Conservation (phyloP, 1,140 invertebrate genomes). For the Platyura marginata region DNA sequence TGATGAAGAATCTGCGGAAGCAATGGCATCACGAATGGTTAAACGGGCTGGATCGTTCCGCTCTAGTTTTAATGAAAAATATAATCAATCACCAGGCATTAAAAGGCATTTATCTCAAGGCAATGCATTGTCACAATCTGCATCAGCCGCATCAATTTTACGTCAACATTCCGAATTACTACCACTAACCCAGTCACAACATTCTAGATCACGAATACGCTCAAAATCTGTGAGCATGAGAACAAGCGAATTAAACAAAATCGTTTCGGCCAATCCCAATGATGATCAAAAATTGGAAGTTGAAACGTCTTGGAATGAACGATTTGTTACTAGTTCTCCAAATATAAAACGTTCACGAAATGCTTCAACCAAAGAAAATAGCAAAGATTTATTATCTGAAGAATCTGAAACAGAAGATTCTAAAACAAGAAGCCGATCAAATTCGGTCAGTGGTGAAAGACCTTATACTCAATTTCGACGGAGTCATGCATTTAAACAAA, state of each 20-base stretch:
- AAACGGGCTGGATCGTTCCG: constrained; percentile 33
- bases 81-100: constrained; percentile 15
- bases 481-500: not conserved
- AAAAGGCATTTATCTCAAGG: constrained; percentile 23
- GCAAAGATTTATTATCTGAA: not conserved
- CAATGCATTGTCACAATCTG: constrained; percentile 30
- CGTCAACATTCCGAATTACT: constrained; percentile 9
- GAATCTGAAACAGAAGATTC: not conserved
- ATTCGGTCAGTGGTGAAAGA: not conserved
- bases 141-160: constrained; percentile 30
- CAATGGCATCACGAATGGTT: constrained; percentile 36
- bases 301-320: constrained; percentile 6
- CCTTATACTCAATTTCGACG: not conserved
- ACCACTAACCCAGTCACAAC: too few relatives aligned
- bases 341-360: not conserved
- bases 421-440: not conserved
- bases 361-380: not conserved
- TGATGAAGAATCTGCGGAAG: constrained; percentile 46
- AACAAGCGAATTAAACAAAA: too few relatives aligned
- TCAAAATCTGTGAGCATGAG: constrained; percentile 17
- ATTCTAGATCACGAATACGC: constrained; percentile 11
- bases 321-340: constrained; percentile 15
- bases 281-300: constrained; percentile 3
- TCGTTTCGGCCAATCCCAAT: constrained; percentile 1
- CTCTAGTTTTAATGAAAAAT: constrained; percentile 11